Evolutionary conservation across 2,888 invertebrate genomes (phyloP), one percentile per base, ranked within the genome.

Genomic region (Mimachlamys varia): DNA sequence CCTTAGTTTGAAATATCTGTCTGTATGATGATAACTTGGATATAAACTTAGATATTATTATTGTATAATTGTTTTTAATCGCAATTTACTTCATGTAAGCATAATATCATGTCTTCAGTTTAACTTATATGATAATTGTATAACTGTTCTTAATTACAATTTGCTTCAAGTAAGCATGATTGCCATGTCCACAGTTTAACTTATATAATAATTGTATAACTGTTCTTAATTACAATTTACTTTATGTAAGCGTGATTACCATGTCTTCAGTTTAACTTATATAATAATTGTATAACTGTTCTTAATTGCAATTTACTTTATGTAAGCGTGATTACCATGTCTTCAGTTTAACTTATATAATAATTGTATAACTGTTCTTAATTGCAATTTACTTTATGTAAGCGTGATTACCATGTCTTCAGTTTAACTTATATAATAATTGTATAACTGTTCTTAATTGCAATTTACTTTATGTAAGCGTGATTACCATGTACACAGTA

Each of bases 201-300:
- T n/a, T n/a, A n/a, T 76, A 1, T 27, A 76, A 22, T 76, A 27
- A 76, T 33, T 76, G 19, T 76, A 33, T 62, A 13, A n/a, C 1
- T 76, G 12, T 76, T 76, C 13, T 76, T 33, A 2, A 33, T 12
- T 33, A 27, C 33, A 33, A 7, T 33, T 76, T 76, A 5, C 10
- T 22, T 62, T 3, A 62, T 3, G 22, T n/a, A 3, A n/a, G 62
- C 3, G 13, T 76, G 76, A 7, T 50, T n/a, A 89, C 88, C 91
- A 89, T 94, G 92, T 93, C 97, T 97, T 76, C 97, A 99, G 98
- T 99, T 99, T 96, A 98, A 98, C n/a, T n/a, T n/a, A n/a, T 76
- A 1, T 27, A 76, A 22, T 76, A 27, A 76, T 33, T 76, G 19
- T 76, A 33, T 62, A 13, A n/a, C 1, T 76, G 12, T 76, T 76